Base-by-base conservation (phyloP, 1,140 invertebrate species). In the Drosophila nasuta region DNA sequence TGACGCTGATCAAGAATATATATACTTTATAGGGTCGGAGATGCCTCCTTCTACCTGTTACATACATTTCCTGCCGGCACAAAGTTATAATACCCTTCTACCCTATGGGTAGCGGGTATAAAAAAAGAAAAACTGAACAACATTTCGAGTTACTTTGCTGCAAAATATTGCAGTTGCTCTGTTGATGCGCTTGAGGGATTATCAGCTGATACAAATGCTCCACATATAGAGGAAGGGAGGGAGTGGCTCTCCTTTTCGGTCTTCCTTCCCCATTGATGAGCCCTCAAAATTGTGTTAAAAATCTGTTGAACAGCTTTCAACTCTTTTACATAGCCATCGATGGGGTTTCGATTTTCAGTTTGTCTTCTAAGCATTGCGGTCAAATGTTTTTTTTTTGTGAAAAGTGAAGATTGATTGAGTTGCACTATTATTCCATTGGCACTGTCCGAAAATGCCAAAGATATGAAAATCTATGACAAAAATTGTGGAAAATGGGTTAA, bases 111-210 rank as follows among this genome's bases (percentile, higher is more conserved):
- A n/a, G n/a, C n/a, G n/a, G n/a, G n/a, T n/a, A n/a, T n/a, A n/a
- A n/a, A n/a, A 17, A 45, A 66, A 54, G 49, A 80, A 63, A 82
- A 51, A 73, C 30, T 49, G 17, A 49, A 25, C 60, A 54, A 74
- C 63, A 66, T 76, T 86, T 69, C 68, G 82, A 82, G 79, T 87
- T 86, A 82, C 82, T 82, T 68, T 64, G 78, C 54, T 43, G 54
- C 63, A 81, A 75, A 60, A 81, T 81, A 75, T 86, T 68, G 57
- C 71, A 60, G 49, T 74, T 71, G 60, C 58, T 79, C 57, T 52
- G 72, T 33, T 81, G 76, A 79, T 87, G 65, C 79, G 82, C 82
- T 87, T 74, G 64, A 82, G 76, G 82, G 82, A 87, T 86, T 86
- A 86, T 56, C 59, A 77, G 65, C 66, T 58, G 57, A 51, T 64